A percentile compares a stretch with the other conserved stretches of the same genome.
These are phyloP conservation scores for Sussaba pulchella DNA, from an alignment of 2,888 invertebrate species.

Conservation along the genomic window DNA sequence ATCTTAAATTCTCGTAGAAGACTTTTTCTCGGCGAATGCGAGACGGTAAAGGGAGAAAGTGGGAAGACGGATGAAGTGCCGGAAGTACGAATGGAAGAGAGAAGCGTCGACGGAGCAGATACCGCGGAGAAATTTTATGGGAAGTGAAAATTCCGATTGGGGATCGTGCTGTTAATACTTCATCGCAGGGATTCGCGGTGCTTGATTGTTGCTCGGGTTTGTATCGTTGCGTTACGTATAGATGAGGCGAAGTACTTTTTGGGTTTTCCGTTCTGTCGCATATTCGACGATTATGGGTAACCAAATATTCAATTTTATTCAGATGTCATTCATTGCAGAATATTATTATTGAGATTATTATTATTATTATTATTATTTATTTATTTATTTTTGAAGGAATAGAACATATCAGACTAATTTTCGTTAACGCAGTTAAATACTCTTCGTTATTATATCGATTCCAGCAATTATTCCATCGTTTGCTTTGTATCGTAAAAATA, in stretches of 20 bases:
- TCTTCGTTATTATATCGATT: too few relatives aligned
- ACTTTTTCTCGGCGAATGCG: conserved; percentile 12
- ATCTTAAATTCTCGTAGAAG: not conserved
- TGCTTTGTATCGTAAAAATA: too few relatives aligned
- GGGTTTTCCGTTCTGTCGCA: conserved; percentile 31
- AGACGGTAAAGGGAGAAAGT: not conserved
- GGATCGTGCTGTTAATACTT: conserved; percentile 75
- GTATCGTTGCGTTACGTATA: not conserved
- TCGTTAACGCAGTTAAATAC: too few relatives aligned
- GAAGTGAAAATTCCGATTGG: conserved; percentile 74
- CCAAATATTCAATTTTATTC: too few relatives aligned
- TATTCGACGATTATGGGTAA: conserved; percentile 45
- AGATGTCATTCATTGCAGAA: too few relatives aligned
- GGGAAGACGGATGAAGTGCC: not conserved
- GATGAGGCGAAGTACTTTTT: conserved; percentile 28
- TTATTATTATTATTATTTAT: too few relatives aligned
- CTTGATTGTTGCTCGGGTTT: conserved; percentile 64
- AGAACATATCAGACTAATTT: too few relatives aligned
- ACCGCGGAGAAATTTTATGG: conserved; percentile 70
- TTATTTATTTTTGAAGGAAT: too few relatives aligned
- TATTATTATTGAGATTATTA: too few relatives aligned
- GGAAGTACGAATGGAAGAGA: not conserved
- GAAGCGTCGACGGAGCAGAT: conserved; percentile 2
- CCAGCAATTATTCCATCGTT: too few relatives aligned
- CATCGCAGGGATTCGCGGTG: conserved; percentile 65